Evolutionary conservation across 1,140 invertebrate species (phyloP).

Genomic region (Aphaenogaster floridana): DNA sequence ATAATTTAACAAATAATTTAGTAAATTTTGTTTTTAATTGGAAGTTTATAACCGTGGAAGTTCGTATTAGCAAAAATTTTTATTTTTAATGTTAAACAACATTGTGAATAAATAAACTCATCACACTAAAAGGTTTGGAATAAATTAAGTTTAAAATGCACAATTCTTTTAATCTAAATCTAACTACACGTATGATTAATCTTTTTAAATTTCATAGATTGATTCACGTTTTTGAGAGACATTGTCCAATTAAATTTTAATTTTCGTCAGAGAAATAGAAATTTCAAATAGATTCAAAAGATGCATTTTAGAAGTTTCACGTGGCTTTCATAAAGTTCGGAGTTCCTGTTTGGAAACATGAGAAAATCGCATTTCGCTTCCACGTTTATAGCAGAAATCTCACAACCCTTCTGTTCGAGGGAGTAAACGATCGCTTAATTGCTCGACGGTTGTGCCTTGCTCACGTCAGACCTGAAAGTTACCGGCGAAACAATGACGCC

Average conservation of each 20-base stretch:
- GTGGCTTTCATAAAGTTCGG: not conserved
- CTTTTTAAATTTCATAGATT: constrained; percentile 9
- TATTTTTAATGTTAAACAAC: not conserved
- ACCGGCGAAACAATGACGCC: constrained; percentile 62
- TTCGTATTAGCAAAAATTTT: not conserved
- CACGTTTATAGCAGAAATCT: constrained; percentile 35
- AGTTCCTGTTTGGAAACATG: not conserved
- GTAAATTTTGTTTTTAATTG: not conserved
- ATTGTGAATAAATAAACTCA: not conserved
- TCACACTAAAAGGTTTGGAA: not conserved
- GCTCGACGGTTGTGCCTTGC: constrained; percentile 54
- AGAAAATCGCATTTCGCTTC: constrained; percentile 13
- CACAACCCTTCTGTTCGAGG: constrained; percentile 48
- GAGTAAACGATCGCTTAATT: constrained; percentile 65
- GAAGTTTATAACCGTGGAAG: not conserved
- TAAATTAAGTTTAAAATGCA: not conserved
- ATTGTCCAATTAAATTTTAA: not conserved
- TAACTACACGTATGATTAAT: not conserved
- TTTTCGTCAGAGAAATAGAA: not conserved
- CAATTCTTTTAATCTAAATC: not conserved
- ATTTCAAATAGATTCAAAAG: not conserved
- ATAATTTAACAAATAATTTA: not conserved
- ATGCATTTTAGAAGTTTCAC: not conserved
- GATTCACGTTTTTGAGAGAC: not conserved
- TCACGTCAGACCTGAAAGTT: constrained; percentile 50